These are phyloP conservation scores for Mycteria americana DNA, from an alignment of 2,797 vertebrate genomes.

Conservation along the genomic window DNA sequence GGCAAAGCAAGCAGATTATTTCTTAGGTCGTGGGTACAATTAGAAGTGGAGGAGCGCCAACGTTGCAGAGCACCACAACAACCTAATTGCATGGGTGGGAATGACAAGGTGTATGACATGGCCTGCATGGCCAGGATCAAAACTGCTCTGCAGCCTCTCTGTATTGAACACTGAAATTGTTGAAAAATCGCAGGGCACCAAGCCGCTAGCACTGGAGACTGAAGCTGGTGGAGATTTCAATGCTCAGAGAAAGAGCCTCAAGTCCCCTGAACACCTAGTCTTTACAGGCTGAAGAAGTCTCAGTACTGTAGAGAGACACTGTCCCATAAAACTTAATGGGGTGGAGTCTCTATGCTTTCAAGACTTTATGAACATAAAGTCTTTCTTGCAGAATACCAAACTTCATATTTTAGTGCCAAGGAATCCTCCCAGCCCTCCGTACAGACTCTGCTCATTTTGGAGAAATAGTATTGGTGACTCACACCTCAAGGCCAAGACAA, in stretches of 20 bases:
- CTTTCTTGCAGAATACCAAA: not conserved
- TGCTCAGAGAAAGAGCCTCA: not conserved
- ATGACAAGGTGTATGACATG: not conserved
- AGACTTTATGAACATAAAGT: not conserved
- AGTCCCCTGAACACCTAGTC: not conserved
- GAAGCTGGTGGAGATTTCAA: not conserved
- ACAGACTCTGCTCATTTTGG: not conserved
- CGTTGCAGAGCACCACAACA: not conserved
- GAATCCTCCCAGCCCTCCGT: not conserved
- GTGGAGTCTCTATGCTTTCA: not conserved
- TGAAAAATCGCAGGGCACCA: not conserved
- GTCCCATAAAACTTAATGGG: not conserved
- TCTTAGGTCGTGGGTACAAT: not conserved
- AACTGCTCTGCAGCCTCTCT: not conserved
- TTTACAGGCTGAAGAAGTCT: not conserved
- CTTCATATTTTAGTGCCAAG: not conserved
- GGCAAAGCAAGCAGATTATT: not conserved
- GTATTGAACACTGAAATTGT: not conserved
- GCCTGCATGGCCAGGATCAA: not conserved
- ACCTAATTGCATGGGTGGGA: not conserved
- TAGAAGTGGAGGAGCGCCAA: not conserved
- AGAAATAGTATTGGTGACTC: not conserved
- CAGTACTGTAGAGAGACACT: not conserved
- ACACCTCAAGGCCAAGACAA: conserved; percentile 39
- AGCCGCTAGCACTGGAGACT: not conserved